These are phyloP conservation scores for Meriones psammophilus DNA, from an alignment of 2,797 vertebrate genomes.

Conservation along the genomic window DNA sequence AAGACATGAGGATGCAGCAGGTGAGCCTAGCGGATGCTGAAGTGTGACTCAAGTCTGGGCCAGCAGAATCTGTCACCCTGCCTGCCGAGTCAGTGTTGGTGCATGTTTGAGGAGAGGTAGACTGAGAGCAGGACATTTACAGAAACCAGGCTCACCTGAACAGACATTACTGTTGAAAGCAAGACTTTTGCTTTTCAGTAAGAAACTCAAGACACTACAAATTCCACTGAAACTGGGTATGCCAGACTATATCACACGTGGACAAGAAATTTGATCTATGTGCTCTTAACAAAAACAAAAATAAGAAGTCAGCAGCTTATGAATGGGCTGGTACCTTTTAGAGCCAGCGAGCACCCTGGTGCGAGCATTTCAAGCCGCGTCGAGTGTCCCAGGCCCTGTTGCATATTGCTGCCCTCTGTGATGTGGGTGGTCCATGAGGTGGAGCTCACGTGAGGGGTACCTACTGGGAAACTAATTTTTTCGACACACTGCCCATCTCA, in stretches of 20 bases:
- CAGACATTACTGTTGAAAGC: background rate
- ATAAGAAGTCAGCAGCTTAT: background rate
- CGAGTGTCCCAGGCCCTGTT: background rate
- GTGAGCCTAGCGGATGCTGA: background rate
- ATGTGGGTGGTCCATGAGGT: background rate
- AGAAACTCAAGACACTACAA: background rate
- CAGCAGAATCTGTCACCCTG: background rate
- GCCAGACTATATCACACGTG: background rate
- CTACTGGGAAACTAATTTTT: conserved; percentile 33
- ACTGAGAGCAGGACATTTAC: background rate
- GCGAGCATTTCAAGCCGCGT: background rate
- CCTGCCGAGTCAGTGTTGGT: background rate
- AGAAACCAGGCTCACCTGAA: background rate
- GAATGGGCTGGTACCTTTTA: background rate
- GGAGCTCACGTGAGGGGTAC: background rate
- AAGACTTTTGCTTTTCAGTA: background rate
- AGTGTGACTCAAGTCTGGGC: background rate
- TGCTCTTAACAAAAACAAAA: background rate
- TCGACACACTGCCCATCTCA: background rate
- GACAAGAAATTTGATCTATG: conserved; percentile 43
- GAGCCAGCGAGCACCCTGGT: background rate
- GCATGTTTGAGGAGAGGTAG: conserved; percentile 11
- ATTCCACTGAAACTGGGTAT: background rate
- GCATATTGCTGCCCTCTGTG: too few species aligned
- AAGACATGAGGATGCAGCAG: background rate